Evolutionary conservation across 2,888 invertebrate genomes (phyloP).

Genomic region (Gastrophysa polygoni): DNA sequence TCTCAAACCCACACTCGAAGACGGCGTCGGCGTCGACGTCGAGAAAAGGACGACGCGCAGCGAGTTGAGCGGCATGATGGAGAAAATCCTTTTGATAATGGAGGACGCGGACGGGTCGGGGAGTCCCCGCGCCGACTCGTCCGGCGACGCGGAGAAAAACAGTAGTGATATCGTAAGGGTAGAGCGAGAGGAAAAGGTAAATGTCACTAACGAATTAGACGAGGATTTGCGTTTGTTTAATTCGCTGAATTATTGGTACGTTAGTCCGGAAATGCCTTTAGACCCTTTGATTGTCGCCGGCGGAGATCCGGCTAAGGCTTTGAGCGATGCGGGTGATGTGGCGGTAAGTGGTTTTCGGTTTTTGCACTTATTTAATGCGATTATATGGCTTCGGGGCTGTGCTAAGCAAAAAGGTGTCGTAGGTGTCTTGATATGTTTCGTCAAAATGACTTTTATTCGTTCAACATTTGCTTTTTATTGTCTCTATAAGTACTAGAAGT

Average conservation of each 20-base stretch:
- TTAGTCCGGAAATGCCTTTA: conserved; percentile 60
- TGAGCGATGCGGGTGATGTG: conserved; percentile 14
- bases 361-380: neutral
- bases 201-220: conserved; percentile 42
- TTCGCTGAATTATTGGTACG: conserved; percentile 64
- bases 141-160: too few species aligned
- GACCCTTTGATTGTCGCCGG: conserved; percentile 57
- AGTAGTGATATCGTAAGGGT: neutral
- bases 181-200: conserved; percentile 30
- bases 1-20: too few species aligned
- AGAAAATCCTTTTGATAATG: neutral
- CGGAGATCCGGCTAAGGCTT: conserved; percentile 17
- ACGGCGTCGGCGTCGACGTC: too few species aligned
- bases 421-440: too few species aligned
- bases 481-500: too few species aligned
- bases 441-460: too few species aligned
- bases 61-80: conserved; percentile 4
- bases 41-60: too few species aligned
- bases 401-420: too few species aligned
- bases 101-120: neutral
- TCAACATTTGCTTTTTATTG: too few species aligned
- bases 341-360: conserved; percentile 21
- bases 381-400: neutral
- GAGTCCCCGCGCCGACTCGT: too few species aligned
- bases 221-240: conserved; percentile 60